Percentiles rank a stretch among this genome's conserved stretches.
These are phyloP conservation scores for Dinothrombium tinctorium DNA, from an alignment of 1,140 invertebrate genomes.

Conservation along the genomic window DNA sequence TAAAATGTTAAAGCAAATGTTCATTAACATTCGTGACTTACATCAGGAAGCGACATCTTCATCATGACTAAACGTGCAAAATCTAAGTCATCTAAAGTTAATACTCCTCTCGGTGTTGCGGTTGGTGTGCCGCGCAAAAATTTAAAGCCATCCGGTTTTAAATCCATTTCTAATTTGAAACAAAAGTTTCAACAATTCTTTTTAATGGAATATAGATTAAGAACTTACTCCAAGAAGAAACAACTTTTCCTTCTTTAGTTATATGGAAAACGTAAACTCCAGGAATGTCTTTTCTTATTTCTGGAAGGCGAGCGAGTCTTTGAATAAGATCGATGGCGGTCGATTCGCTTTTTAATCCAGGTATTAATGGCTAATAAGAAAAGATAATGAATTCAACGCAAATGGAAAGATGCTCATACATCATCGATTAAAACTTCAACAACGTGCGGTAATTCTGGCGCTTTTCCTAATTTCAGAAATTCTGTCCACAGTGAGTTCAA, in stretches of 20 bases:
- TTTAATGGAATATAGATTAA: neutral
- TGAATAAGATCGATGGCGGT: constrained; percentile 50
- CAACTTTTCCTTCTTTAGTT: constrained; percentile 44
- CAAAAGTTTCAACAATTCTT: neutral
- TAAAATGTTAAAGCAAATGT: neutral
- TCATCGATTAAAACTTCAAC: constrained; percentile 15
- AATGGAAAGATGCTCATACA: neutral
- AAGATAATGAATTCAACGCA: neutral
- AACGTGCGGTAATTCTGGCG: constrained; percentile 16
- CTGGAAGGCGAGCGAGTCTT: constrained; percentile 39
- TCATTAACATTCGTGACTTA: neutral
- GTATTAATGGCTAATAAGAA: constrained; percentile 9
- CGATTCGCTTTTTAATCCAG: constrained; percentile 39
- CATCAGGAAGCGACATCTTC: neutral
- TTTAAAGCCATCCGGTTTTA: neutral
- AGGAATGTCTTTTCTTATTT: constrained; percentile 48
- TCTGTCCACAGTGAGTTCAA: constrained; percentile 30
- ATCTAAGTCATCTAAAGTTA: neutral
- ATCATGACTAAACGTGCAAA: constrained; percentile 4
- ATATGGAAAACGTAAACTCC: constrained; percentile 65
- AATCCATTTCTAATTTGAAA: neutral
- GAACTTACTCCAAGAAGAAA: constrained; percentile 39
- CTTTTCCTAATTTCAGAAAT: constrained; percentile 29
- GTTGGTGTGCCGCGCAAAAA: neutral
- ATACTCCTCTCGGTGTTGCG: too few species aligned